Percentiles rank a stretch among this genome's conserved stretches.
Conservation (phyloP, 37 sponge, comb jelly and placozoan genomes). For the Chondrosia reniformis region DNA sequence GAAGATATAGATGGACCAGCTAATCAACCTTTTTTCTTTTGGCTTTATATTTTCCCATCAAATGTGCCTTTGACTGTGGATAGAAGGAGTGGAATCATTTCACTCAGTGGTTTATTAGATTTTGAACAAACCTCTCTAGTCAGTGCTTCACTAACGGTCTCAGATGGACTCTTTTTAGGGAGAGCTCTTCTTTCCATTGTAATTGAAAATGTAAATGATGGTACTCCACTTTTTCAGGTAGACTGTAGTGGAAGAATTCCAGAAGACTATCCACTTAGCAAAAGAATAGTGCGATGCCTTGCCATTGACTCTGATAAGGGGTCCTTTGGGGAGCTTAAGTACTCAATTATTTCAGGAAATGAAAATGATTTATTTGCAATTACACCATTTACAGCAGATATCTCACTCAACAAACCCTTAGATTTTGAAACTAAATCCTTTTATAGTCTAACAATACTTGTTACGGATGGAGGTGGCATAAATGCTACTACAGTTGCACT, state of each 20-base stretch:
- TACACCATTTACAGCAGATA: neutral
- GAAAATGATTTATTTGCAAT: neutral
- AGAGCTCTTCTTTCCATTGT: neutral
- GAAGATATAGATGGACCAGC: constrained; percentile 16
- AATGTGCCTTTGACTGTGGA: neutral
- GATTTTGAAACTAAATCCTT: neutral
- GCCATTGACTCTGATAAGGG: neutral
- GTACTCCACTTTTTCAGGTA: constrained; percentile 1
- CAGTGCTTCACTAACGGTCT: neutral
- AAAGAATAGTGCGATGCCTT: neutral
- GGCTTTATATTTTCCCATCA: too few relatives aligned
- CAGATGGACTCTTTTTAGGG: neutral
- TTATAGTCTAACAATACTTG: neutral
- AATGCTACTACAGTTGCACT: neutral
- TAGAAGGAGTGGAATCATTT: neutral
- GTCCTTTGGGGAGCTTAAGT: neutral
- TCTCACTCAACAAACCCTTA: constrained; percentile 1
- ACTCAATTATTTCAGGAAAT: neutral
- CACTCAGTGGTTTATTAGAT: neutral
- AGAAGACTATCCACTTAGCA: neutral
- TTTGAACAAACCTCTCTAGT: neutral
- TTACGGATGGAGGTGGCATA: neutral
- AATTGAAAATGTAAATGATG: constrained; percentile 21
- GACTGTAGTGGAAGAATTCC: neutral
- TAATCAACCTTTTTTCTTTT: neutral